Percentiles rank a stretch among this genome's conserved stretches.
Conservation (phyloP, 30 jellyfish, hydroid and myxozoan genomes). For the Aurelia coerulea region DNA sequence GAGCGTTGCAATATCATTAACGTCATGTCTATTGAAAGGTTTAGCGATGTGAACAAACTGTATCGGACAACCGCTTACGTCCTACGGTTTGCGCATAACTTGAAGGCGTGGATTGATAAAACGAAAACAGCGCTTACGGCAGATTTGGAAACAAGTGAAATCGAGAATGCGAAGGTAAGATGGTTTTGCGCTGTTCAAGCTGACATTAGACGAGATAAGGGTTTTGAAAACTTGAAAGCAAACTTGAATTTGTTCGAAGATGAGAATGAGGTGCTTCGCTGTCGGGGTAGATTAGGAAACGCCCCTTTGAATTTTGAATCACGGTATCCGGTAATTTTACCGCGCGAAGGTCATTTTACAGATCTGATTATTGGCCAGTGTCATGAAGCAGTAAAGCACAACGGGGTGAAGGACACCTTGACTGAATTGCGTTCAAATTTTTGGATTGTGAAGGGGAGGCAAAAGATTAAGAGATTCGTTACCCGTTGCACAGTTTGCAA, state of each 20-base stretch:
- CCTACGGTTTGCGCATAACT: not conserved
- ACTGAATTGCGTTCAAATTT: constrained; percentile 28
- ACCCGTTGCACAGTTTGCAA: no score
- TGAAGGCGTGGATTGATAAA: not conserved
- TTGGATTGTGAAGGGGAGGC: constrained; percentile 23
- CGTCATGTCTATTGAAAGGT: not conserved
- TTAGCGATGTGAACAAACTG: no score
- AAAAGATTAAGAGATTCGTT: not conserved
- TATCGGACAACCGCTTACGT: not conserved
- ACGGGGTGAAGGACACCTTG: no score
- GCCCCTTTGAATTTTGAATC: constrained; percentile 20
- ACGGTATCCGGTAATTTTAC: constrained; percentile 15
- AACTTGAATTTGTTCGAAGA: constrained; percentile 3
- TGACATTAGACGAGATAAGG: not conserved
- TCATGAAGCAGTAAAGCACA: constrained; percentile 34
- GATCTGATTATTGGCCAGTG: not conserved
- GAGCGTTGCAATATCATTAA: not conserved
- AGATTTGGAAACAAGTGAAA: not conserved
- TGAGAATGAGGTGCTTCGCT: constrained; percentile 2
- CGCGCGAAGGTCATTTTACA: not conserved
- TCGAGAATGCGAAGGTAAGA: not conserved
- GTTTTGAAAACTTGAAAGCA: not conserved
- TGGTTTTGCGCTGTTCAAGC: not conserved
- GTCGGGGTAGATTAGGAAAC: constrained; percentile 17
- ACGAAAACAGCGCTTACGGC: no score